A percentile compares a stretch with the other conserved stretches of the same genome.
phyloP scores from a whole-genome alignment of 2,113 vertebrate species.

The Amia ocellicauda region DNA sequence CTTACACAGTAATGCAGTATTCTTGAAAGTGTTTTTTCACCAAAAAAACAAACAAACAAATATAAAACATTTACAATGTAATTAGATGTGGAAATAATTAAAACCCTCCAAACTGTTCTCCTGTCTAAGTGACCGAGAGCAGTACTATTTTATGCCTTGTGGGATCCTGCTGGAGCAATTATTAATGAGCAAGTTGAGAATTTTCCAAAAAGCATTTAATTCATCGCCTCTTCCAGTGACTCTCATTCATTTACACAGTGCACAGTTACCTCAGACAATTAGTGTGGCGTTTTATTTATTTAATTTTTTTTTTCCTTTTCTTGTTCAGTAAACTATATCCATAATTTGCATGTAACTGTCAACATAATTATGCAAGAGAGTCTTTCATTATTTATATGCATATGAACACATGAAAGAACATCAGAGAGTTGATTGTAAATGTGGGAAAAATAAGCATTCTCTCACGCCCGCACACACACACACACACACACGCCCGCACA shows the following conservation, averaged over 20 bases:
- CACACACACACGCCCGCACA: background rate
- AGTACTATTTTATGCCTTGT: conserved; percentile 11
- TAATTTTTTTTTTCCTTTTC: conserved; percentile 15
- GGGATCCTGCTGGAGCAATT: conserved; percentile 24
- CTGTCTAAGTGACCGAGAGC: background rate
- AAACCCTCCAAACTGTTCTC: conserved; percentile 14
- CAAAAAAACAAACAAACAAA: background rate
- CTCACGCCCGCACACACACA: conserved; percentile 20
- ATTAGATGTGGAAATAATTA: conserved; percentile 19
- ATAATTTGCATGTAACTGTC: conserved; percentile 13
- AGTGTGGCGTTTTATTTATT: conserved; percentile 18
- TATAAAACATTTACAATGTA: background rate
- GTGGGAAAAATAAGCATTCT: conserved; percentile 26
- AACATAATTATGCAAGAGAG: conserved; percentile 38
- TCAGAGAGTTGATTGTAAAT: background rate
- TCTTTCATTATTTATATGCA: conserved; percentile 40
- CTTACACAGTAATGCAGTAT: background rate
- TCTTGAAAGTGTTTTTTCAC: background rate
- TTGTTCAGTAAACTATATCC: background rate
- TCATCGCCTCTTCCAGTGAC: conserved; percentile 14
- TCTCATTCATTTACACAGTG: conserved; percentile 28
- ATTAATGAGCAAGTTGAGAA: conserved; percentile 35
- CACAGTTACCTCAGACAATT: conserved; percentile 16
- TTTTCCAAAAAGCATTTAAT: conserved; percentile 32
- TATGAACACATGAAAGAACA: conserved; percentile 30